A percentile compares a stretch with the other conserved stretches of the same genome.
Evolutionary conservation across 2,113 vertebrate species (phyloP).

Genomic region (Saiga tatarica): DNA sequence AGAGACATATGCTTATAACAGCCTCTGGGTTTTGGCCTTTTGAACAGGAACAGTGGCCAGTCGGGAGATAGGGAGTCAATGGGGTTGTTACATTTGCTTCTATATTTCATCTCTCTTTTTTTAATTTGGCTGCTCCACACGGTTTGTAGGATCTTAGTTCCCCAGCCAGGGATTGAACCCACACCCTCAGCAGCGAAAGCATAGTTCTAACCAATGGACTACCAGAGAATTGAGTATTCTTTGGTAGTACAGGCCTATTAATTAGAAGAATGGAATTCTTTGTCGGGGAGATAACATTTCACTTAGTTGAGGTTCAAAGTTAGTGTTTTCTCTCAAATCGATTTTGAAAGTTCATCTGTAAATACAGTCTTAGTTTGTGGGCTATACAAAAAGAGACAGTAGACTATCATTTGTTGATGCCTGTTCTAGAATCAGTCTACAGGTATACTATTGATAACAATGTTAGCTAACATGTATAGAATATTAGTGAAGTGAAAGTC

Average conservation of each 20-base stretch:
- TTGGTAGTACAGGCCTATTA: background rate
- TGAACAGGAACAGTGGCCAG: fast-evolving
- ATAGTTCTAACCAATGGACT: background rate
- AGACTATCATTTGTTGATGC: background rate
- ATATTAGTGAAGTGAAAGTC: background rate
- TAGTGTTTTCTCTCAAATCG: background rate
- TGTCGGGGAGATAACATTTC: background rate
- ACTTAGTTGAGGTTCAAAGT: background rate
- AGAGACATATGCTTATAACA: background rate
- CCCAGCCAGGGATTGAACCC: background rate
- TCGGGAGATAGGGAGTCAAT: background rate
- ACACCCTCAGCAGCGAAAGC: background rate
- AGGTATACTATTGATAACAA: background rate
- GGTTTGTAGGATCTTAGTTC: background rate
- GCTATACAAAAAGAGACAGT: background rate
- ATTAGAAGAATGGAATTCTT: background rate
- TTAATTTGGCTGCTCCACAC: background rate
- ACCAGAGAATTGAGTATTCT: background rate
- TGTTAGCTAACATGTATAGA: background rate
- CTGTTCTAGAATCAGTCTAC: background rate
- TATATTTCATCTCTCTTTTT: background rate
- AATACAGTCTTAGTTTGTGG: background rate
- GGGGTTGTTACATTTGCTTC: background rate
- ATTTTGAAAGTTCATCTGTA: background rate
- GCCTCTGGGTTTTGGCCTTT: background rate